phyloP scores from a whole-genome alignment of 1,140 invertebrate species.

The Cydia splendana region DNA sequence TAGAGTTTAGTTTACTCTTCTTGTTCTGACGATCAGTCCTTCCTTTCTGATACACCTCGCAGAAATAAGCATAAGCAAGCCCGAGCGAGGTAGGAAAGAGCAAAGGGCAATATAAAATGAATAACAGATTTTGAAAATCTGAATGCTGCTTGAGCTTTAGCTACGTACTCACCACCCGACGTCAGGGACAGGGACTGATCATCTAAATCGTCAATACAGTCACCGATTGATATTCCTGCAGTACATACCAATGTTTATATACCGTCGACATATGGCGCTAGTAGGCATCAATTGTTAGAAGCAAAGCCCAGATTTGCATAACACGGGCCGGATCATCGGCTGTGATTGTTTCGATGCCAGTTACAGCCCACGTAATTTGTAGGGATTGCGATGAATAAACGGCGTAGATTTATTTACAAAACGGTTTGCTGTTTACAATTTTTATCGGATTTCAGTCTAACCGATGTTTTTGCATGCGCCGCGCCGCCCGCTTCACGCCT shows the following conservation, averaged over 20 bases:
- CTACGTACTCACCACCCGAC: too few species aligned
- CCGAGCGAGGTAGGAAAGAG: too few species aligned
- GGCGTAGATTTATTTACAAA: slow-evolving; percentile 54
- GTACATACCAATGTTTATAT: slow-evolving; percentile 15
- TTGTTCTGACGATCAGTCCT: too few species aligned
- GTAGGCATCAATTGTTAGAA: slow-evolving; percentile 60
- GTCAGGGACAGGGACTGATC: not conserved
- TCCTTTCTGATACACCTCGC: too few species aligned
- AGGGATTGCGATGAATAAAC: slow-evolving; percentile 67
- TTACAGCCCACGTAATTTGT: slow-evolving; percentile 68
- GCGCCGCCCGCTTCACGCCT: not conserved
- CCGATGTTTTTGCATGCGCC: not conserved
- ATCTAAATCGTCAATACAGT: not conserved
- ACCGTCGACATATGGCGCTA: slow-evolving; percentile 45
- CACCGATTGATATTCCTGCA: not conserved
- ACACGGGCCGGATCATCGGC: slow-evolving; percentile 66
- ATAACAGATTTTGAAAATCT: too few species aligned
- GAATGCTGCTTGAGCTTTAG: too few species aligned
- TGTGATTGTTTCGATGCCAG: slow-evolving; percentile 70
- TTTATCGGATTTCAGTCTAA: slow-evolving; percentile 4
- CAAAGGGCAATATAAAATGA: too few species aligned
- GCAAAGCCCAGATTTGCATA: slow-evolving; percentile 70
- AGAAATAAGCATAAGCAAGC: too few species aligned
- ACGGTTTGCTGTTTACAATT: slow-evolving; percentile 33
- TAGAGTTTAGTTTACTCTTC: too few species aligned